phyloP scores from a whole-genome alignment of 2,113 vertebrate species.

The Stictonetta naevosa region DNA sequence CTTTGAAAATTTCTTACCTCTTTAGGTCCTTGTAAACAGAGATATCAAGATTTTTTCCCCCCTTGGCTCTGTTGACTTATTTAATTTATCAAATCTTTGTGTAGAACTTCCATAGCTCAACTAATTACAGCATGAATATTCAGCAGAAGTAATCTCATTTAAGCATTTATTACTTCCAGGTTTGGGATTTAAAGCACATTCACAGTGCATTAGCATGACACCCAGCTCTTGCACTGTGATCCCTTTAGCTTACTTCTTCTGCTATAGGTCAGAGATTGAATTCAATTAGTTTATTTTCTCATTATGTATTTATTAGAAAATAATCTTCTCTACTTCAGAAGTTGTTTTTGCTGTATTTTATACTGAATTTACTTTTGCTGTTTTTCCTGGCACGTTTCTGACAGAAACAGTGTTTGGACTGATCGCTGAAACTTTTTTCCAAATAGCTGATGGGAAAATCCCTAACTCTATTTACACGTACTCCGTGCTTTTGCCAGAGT shows the following conservation, averaged over 20 bases:
- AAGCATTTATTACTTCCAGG: neutral
- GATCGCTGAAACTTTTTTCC: neutral
- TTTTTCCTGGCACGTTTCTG: constrained; percentile 5
- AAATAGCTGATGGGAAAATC: constrained; percentile 18
- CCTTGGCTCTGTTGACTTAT: neutral
- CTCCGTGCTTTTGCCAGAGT: neutral
- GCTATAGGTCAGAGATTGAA: neutral
- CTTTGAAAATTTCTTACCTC: neutral
- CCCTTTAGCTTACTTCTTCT: neutral
- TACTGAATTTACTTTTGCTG: neutral
- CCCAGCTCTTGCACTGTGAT: neutral
- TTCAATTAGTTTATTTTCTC: neutral
- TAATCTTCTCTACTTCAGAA: neutral
- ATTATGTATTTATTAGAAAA: neutral
- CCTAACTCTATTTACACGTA: neutral
- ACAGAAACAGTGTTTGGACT: neutral
- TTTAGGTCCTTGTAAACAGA: neutral
- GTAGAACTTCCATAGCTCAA: neutral
- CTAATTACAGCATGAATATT: constrained; percentile 16
- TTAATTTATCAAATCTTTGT: neutral
- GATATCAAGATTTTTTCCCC: neutral
- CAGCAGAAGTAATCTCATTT: neutral
- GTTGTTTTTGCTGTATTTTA: neutral
- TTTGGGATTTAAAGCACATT: neutral
- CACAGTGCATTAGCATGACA: neutral